Conservation (phyloP, 2,113 vertebrate species). For the Istiophorus platypterus region DNA sequence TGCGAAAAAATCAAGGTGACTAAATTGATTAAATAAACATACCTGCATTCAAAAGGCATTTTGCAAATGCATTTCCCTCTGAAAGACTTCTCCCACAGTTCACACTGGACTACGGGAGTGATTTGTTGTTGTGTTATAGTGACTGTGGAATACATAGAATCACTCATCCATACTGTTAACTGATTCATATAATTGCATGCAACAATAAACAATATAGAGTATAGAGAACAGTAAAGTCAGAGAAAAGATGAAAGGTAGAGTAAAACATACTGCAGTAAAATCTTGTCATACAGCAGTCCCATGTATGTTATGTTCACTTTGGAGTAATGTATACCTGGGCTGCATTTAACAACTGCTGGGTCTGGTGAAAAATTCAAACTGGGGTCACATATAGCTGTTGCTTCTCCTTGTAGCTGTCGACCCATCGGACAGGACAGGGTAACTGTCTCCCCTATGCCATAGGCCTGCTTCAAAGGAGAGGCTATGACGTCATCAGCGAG, state of each 20-base stretch:
- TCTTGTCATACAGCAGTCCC: not conserved
- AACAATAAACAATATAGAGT: not conserved
- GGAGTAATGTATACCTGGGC: slow-evolving; percentile 77
- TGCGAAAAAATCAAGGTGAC: not conserved
- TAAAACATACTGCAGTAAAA: not conserved
- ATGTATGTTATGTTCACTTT: not conserved
- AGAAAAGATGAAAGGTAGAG: not conserved
- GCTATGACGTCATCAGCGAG: slow-evolving; percentile 74
- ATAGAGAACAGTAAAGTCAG: not conserved
- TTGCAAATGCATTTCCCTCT: slow-evolving; percentile 88
- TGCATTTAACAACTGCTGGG: slow-evolving; percentile 77
- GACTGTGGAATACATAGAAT: slow-evolving; percentile 40
- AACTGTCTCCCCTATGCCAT: slow-evolving; percentile 86
- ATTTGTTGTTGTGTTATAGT: accelerated
- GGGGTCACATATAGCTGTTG: slow-evolving; percentile 83
- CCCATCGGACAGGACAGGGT: slow-evolving; percentile 82
- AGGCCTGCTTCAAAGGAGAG: slow-evolving; percentile 77
- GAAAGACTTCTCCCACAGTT: slow-evolving; percentile 87
- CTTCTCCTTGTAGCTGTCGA: slow-evolving; percentile 82
- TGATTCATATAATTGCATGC: slow-evolving; percentile 1
- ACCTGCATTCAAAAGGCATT: slow-evolving; percentile 91
- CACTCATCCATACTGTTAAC: not conserved
- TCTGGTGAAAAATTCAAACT: slow-evolving; percentile 89
- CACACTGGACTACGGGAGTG: slow-evolving; percentile 74
- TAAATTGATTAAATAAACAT: slow-evolving; percentile 52